phyloP scores from a whole-genome alignment of 1,140 invertebrate species.

The Hirudo medicinalis region DNA sequence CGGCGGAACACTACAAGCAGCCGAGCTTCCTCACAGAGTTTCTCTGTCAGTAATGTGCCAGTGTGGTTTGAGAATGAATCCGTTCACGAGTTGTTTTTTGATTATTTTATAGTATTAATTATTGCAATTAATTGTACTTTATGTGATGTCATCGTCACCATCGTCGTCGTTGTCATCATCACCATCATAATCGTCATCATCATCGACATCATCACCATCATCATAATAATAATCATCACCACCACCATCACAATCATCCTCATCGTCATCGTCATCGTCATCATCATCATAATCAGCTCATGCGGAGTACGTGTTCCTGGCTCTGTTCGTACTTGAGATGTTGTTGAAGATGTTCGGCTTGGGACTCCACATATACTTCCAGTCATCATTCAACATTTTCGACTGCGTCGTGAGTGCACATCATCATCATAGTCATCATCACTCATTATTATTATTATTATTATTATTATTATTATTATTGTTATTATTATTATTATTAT shows the following conservation, averaged over 20 bases:
- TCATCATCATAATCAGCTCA: conserved; percentile 54
- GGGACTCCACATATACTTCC: conserved; percentile 90
- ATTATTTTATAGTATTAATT: neutral
- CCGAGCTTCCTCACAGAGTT: conserved; percentile 85
- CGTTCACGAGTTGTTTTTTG: too few species aligned
- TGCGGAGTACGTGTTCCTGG: conserved; percentile 94
- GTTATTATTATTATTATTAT: too few species aligned
- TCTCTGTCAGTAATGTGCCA: conserved; percentile 58
- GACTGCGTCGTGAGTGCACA: conserved; percentile 67
- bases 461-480: too few species aligned
- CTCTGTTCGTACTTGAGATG: conserved; percentile 98
- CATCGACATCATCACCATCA: neutral
- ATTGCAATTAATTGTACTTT: too few species aligned
- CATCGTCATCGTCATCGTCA: neutral
- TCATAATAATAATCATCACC: conserved; percentile 4
- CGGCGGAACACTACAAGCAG: conserved; percentile 93
- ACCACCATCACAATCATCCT: conserved; percentile 1
- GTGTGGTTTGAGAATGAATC: too few species aligned
- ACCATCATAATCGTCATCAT: neutral
- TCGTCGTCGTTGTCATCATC: neutral
- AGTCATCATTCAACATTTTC: conserved; percentile 92
- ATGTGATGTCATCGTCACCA: too few species aligned
- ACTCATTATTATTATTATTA: too few species aligned
- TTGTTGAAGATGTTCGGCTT: conserved; percentile 97
- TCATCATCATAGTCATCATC: neutral